phyloP scores from a whole-genome alignment of 2,888 invertebrate species.

The Smittia aterrima region DNA sequence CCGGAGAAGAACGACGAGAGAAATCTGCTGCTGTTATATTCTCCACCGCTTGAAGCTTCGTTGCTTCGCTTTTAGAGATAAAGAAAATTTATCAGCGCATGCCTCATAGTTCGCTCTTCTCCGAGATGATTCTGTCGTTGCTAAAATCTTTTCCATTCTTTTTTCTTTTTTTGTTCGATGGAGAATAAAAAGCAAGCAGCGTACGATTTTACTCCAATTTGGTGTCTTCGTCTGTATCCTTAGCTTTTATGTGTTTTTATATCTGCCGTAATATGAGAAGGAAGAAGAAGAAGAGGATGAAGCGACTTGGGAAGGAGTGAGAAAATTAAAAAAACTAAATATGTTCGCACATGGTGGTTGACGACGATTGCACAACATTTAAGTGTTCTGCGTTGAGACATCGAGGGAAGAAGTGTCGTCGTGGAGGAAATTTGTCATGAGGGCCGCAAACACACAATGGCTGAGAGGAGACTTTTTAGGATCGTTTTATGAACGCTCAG shows the following conservation, averaged over 20 bases:
- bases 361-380: too few species aligned
- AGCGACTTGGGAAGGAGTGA: too few species aligned
- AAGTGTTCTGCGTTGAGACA: too few species aligned
- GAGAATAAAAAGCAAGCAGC: neutral
- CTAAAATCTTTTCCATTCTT: neutral
- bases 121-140: neutral
- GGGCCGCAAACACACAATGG: too few species aligned
- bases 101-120: neutral
- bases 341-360: too few species aligned
- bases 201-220: neutral
- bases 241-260: neutral
- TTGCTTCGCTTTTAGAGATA: neutral
- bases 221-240: neutral
- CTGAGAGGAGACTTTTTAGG: neutral
- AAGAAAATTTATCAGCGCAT: neutral
- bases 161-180: neutral
- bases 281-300: too few species aligned
- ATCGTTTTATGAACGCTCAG: neutral
- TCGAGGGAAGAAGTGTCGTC: too few species aligned
- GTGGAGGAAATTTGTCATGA: too few species aligned
- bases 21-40: neutral
- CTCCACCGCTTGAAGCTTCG: slow-evolving; percentile 29
- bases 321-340: too few species aligned
- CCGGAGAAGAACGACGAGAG: neutral
- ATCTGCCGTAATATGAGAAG: too few species aligned